Evolutionary conservation across 2,797 vertebrate species (phyloP).

Genomic region (Dryobates pubescens): DNA sequence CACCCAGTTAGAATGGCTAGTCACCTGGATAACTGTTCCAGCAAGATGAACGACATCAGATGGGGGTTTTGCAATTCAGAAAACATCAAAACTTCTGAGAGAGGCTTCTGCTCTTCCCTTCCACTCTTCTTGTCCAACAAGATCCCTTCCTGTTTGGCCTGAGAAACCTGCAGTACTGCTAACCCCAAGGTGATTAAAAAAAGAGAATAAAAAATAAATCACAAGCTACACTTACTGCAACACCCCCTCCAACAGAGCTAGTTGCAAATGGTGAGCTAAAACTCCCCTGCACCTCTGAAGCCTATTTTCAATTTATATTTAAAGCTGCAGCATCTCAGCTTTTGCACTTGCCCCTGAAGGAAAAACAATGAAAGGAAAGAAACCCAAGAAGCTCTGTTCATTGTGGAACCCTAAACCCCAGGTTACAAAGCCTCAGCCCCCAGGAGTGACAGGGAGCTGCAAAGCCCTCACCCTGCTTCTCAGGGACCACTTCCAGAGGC

Average conservation of each 20-base stretch:
- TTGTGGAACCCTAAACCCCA: neutral
- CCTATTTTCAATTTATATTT: constrained; percentile 41
- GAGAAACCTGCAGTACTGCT: constrained; percentile 59
- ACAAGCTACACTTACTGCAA: neutral
- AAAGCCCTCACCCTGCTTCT: neutral
- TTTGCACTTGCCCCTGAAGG: neutral
- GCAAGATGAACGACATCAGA: rapidly evolving
- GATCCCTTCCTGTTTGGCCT: constrained; percentile 51
- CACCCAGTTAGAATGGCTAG: rapidly evolving
- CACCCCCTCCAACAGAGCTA: neutral
- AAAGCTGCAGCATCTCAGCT: neutral
- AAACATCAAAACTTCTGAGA: neutral
- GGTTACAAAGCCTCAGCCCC: neutral
- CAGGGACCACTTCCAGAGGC: neutral
- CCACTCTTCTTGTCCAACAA: constrained; percentile 52
- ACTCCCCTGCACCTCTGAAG: neutral
- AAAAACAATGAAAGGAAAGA: neutral
- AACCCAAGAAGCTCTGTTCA: neutral
- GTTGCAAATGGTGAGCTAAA: neutral
- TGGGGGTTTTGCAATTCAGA: constrained; percentile 50
- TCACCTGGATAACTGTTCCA: neutral
- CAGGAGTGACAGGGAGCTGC: neutral
- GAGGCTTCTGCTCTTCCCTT: constrained; percentile 9
- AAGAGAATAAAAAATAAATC: neutral
- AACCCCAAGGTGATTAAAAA: constrained; percentile 4